phyloP scores from a whole-genome alignment of 2,888 invertebrate genomes.

The Sinotaia quadrata region DNA sequence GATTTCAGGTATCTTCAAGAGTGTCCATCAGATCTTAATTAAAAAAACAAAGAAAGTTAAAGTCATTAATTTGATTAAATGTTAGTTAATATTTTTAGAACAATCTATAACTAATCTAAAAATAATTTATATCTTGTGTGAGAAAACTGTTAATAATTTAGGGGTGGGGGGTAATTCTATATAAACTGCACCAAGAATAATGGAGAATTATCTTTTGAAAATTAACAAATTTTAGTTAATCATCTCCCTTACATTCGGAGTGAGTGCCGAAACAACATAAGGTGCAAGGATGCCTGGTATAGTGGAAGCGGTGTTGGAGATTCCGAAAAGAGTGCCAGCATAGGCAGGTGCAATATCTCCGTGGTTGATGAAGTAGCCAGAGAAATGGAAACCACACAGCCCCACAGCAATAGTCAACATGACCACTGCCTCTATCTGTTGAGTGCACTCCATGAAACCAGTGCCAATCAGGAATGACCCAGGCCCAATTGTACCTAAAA shows the following conservation, averaged over 20 bases:
- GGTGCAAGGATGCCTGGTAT: conserved; percentile 48
- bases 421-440: conserved; percentile 53
- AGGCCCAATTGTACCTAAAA: conserved; percentile 53
- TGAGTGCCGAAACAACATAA: conserved; percentile 60
- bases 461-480: conserved; percentile 53
- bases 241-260: conserved; percentile 49
- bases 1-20: no score
- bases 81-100: no score
- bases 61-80: no score
- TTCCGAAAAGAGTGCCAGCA: conserved; percentile 56
- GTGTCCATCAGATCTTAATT: no score
- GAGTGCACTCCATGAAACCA: conserved; percentile 61
- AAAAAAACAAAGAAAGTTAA: no score
- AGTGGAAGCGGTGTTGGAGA: conserved; percentile 38
- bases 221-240: no score
- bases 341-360: conserved; percentile 63
- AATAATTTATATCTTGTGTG: no score
- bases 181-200: no score
- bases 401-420: conserved; percentile 57
- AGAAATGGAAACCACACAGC: conserved; percentile 61
- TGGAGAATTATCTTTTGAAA: no score
- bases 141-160: no score
- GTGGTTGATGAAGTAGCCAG: conserved; percentile 61
- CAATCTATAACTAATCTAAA: no score
- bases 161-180: no score